These are phyloP conservation scores for Austrofundulus limnaeus DNA, from an alignment of 2,113 vertebrate genomes.

Conservation along the genomic window DNA sequence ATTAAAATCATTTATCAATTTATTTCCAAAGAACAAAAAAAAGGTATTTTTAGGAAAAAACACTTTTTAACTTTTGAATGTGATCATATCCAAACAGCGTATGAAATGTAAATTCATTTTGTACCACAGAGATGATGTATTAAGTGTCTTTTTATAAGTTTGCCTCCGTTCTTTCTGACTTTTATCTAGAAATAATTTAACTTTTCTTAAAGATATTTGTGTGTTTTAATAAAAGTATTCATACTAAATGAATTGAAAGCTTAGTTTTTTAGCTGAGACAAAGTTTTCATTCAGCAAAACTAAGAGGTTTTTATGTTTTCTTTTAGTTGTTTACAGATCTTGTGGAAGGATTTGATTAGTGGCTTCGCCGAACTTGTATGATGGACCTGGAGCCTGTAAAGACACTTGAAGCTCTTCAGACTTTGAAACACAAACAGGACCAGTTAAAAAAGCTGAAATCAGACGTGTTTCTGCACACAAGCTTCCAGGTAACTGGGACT, in stretches of 20 bases:
- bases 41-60: too few relatives aligned
- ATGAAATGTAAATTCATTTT: too few relatives aligned
- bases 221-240: too few relatives aligned
- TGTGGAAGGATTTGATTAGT: conserved; percentile 7
- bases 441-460: conserved; percentile 14
- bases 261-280: too few relatives aligned
- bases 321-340: conserved; percentile 19
- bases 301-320: neutral
- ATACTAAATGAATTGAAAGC: too few relatives aligned
- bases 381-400: conserved; percentile 5
- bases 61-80: too few relatives aligned
- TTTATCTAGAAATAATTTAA: too few relatives aligned
- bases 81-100: neutral
- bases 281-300: neutral
- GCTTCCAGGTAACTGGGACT: conserved; percentile 40
- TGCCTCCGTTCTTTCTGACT: neutral
- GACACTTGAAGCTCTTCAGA: conserved; percentile 10
- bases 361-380: conserved; percentile 17
- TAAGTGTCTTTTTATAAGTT: too few relatives aligned
- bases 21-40: too few relatives aligned
- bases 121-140: too few relatives aligned
- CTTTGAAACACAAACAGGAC: conserved; percentile 2
- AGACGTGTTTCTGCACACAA: conserved; percentile 6
- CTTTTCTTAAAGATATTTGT: neutral
- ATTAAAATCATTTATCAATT: too few relatives aligned